Conservation (phyloP, 2,113 vertebrate species). For the Megalops atlanticus region DNA sequence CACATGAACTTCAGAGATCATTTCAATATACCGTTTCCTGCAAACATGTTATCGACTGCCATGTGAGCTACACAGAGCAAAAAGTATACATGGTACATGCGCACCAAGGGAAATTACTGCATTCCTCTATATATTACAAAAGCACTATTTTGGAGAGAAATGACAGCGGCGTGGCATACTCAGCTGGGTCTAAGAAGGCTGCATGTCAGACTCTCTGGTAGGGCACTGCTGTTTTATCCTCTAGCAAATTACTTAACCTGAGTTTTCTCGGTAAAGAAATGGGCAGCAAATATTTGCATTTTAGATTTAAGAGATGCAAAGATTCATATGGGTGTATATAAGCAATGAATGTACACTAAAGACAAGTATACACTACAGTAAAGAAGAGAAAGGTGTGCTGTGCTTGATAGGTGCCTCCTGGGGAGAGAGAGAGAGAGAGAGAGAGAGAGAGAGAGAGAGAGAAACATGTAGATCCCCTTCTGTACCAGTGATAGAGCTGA, state of each 20-base stretch:
- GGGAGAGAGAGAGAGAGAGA: not conserved
- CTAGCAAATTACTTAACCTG: not conserved
- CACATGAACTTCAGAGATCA: too few species aligned
- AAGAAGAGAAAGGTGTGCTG: not conserved
- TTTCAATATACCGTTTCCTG: too few species aligned
- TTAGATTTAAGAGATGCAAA: not conserved
- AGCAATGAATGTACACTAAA: too few species aligned
- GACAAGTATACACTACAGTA: too few species aligned
- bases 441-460: not conserved
- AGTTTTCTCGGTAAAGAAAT: not conserved
- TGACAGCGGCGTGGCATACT: not conserved
- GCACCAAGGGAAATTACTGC: too few species aligned
- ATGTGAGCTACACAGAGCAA: too few species aligned
- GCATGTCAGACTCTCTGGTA: too few species aligned
- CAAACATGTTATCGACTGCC: too few species aligned
- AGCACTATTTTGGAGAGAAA: not conserved
- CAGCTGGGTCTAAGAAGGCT: too few species aligned
- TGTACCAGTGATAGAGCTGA: not conserved
- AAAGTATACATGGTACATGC: too few species aligned
- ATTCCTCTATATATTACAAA: not conserved
- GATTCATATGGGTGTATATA: not conserved
- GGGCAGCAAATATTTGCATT: not conserved
- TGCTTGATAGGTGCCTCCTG: too few species aligned
- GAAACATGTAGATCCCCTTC: not conserved
- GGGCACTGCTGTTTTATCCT: not conserved